A percentile compares a stretch with the other conserved stretches of the same genome.
These are phyloP conservation scores for Semibalanus balanoides DNA, from an alignment of 1,140 invertebrate species.

Conservation along the genomic window DNA sequence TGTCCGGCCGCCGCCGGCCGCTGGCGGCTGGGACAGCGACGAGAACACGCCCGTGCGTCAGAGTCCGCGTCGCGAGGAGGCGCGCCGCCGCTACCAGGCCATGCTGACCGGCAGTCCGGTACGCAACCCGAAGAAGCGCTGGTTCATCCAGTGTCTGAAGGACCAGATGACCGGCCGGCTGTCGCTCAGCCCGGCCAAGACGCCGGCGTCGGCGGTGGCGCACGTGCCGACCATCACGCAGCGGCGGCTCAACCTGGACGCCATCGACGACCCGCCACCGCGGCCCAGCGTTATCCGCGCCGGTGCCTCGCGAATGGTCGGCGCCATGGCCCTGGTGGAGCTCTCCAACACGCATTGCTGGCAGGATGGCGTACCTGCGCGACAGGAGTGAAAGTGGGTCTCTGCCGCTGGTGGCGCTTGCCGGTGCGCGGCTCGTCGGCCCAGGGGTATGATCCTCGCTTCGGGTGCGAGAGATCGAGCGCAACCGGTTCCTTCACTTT, in stretches of 20 bases:
- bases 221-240: constrained; percentile 3
- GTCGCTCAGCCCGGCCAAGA: constrained; percentile 4
- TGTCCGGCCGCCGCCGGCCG: not conserved
- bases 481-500: no score
- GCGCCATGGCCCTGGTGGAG: not conserved
- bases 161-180: not conserved
- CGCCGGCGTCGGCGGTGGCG: not conserved
- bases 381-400: no score
- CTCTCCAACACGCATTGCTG: not conserved
- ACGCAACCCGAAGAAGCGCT: constrained; percentile 6
- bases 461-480: not conserved
- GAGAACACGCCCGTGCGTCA: constrained; percentile 5
- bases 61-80: constrained; percentile 4
- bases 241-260: constrained; percentile 4
- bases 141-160: constrained; percentile 6
- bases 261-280: not conserved
- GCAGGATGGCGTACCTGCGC: no score
- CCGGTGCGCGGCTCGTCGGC: not conserved
- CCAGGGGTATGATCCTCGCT: not conserved
- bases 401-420: no score
- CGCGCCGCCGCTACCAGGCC: constrained; percentile 3
- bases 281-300: constrained; percentile 2
- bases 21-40: constrained; percentile 3
- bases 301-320: not conserved
- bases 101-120: not conserved